Percentiles rank a stretch among this genome's conserved stretches.
Evolutionary conservation across 2,113 vertebrate species (phyloP).

Genomic region (Malurus alboscapulatus): DNA sequence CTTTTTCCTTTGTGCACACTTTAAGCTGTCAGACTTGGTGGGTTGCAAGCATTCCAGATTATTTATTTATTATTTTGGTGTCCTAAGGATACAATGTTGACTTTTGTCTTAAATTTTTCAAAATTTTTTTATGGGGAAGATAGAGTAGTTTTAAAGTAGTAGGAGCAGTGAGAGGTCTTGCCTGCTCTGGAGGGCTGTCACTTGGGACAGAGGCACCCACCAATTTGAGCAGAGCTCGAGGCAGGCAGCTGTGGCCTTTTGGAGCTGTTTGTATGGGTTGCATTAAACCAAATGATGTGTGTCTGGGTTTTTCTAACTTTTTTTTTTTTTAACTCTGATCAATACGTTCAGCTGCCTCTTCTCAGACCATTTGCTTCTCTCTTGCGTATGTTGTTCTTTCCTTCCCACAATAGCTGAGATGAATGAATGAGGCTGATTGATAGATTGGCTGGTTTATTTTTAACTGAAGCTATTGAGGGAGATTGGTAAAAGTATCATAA

Average conservation of each 20-base stretch:
- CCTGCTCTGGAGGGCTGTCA: not conserved
- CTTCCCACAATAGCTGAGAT: constrained; percentile 43
- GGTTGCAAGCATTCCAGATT: constrained; percentile 5
- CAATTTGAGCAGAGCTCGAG: not conserved
- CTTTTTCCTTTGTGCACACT: not conserved
- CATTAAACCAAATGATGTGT: constrained; percentile 56
- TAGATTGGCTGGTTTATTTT: constrained; percentile 54
- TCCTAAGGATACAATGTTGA: not conserved
- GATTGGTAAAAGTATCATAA: constrained; percentile 36
- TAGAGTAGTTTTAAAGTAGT: not conserved
- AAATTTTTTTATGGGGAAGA: not conserved
- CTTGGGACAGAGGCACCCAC: not conserved
- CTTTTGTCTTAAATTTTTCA: not conserved
- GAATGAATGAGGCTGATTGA: constrained; percentile 58
- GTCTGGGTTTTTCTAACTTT: constrained; percentile 49
- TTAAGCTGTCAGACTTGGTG: constrained; percentile 55
- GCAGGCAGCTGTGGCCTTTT: constrained; percentile 52
- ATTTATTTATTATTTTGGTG: constrained; percentile 55
- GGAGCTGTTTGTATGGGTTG: constrained; percentile 48
- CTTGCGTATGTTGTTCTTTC: constrained; percentile 37
- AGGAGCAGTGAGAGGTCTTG: not conserved
- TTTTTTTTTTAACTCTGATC: constrained; percentile 38
- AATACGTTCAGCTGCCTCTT: constrained; percentile 59
- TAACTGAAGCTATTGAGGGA: constrained; percentile 37
- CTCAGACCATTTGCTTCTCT: constrained; percentile 49